A percentile compares a stretch with the other conserved stretches of the same genome.
Conservation (phyloP, 2,797 vertebrate genomes). For the Gymnothorax reevesii region DNA sequence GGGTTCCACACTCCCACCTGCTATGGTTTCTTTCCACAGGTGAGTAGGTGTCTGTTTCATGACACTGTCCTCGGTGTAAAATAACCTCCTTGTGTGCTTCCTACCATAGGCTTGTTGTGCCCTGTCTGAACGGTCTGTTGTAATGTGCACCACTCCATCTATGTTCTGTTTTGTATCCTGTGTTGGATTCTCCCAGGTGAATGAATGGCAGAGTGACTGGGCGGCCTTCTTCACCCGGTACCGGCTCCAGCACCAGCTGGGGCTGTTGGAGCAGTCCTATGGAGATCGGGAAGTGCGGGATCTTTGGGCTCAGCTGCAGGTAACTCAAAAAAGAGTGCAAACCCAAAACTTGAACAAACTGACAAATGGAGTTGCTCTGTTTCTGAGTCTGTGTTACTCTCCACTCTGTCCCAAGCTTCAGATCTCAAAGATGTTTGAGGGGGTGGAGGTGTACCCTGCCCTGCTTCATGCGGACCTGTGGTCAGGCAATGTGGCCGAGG, state of each 20-base stretch:
- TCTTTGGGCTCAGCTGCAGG: slow-evolving; percentile 90
- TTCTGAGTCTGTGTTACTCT: slow-evolving; percentile 23
- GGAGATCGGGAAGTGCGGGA: slow-evolving; percentile 85
- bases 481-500: slow-evolving; percentile 90
- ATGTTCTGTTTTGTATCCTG: neutral
- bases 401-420: slow-evolving; percentile 73
- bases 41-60: slow-evolving; percentile 52
- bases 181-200: slow-evolving; percentile 68
- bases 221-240: slow-evolving; percentile 82
- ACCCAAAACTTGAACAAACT: neutral
- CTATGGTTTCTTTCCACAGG: slow-evolving; percentile 91
- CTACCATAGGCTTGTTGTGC: too few species aligned
- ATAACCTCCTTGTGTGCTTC: neutral
- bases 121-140: neutral
- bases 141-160: neutral
- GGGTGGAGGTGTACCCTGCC: slow-evolving; percentile 74
- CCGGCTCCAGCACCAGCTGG: slow-evolving; percentile 83
- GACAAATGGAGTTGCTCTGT: neutral
- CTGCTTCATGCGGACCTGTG: slow-evolving; percentile 93
- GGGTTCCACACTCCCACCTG: slow-evolving; percentile 85
- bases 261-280: slow-evolving; percentile 83
- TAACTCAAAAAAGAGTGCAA: slow-evolving; percentile 49
- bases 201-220: slow-evolving; percentile 93
- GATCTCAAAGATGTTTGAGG: slow-evolving; percentile 82
- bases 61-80: neutral